Percentiles rank a stretch among this genome's conserved stretches.
These are phyloP conservation scores for Leptarthrus brevirostris DNA, from an alignment of 2,888 invertebrate genomes.

Conservation along the genomic window DNA sequence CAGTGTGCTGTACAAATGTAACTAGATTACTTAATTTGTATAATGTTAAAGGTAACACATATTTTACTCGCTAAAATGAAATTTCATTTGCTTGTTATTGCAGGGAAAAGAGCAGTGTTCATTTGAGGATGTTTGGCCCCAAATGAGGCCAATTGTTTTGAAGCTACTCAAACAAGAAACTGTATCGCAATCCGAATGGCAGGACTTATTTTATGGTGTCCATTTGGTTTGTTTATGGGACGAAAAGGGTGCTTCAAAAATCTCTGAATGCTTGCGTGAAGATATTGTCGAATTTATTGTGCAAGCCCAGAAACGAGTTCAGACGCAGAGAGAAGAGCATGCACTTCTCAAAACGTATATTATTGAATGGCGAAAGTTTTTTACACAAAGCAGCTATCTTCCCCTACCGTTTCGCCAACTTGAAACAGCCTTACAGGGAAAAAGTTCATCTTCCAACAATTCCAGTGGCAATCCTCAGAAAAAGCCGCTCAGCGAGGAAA, in stretches of 20 bases:
- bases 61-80: not conserved
- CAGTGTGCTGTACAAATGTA: not conserved
- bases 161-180: constrained; percentile 94
- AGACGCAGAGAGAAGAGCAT: constrained; percentile 93
- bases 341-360: constrained; percentile 96
- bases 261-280: constrained; percentile 88
- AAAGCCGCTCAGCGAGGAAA: constrained; percentile 80
- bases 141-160: constrained; percentile 92
- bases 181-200: constrained; percentile 96
- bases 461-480: constrained; percentile 65
- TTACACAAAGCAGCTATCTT: constrained; percentile 96
- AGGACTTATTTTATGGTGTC: constrained; percentile 95
- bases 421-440: constrained; percentile 85
- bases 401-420: constrained; percentile 95
- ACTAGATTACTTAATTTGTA: not conserved
- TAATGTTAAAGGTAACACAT: constrained; percentile 41
- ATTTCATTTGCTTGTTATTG: constrained; percentile 20
- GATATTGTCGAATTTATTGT: constrained; percentile 95
- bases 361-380: constrained; percentile 97
- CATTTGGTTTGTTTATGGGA: constrained; percentile 98
- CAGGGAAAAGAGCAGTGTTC: constrained; percentile 78
- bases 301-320: constrained; percentile 89
- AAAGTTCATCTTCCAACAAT: constrained; percentile 63
- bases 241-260: constrained; percentile 90
- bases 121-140: constrained; percentile 97